phyloP scores from a whole-genome alignment of 23 tunicate genomes.

The Corella eumyota region DNA sequence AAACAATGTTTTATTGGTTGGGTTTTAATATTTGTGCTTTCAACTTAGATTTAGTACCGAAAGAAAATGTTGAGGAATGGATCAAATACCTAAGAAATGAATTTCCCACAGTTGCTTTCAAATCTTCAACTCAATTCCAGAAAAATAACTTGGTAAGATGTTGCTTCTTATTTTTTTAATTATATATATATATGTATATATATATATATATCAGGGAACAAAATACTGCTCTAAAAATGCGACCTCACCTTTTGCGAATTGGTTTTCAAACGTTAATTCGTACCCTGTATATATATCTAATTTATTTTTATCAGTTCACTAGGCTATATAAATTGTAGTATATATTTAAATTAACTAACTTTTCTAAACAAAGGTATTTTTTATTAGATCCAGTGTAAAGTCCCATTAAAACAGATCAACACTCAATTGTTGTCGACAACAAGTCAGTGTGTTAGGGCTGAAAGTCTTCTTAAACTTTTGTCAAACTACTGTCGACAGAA shows the following conservation, averaged over 20 bases:
- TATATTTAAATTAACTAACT: too few species aligned
- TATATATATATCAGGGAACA: too few species aligned
- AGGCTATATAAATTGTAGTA: too few species aligned
- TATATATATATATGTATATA: too few species aligned
- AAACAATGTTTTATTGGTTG: too few species aligned
- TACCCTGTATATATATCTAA: too few species aligned
- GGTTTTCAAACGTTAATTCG: too few species aligned
- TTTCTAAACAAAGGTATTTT: too few species aligned
- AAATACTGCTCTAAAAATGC: too few species aligned
- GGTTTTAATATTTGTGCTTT: background rate
- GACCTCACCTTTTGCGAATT: too few species aligned
- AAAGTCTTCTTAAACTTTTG: slow-evolving; percentile 57
- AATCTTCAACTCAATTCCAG: slow-evolving; percentile 87
- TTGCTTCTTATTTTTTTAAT: background rate
- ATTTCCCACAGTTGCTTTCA: slow-evolving; percentile 95
- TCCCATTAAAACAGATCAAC: slow-evolving; percentile 35
- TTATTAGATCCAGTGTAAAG: slow-evolving; percentile 65
- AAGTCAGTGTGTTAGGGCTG: slow-evolving; percentile 86
- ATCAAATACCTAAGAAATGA: slow-evolving; percentile 72
- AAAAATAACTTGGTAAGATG: slow-evolving; percentile 44
- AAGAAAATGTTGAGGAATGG: slow-evolving; percentile 91
- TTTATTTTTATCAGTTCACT: too few species aligned
- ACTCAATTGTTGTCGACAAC: slow-evolving; percentile 55
- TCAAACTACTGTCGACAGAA: slow-evolving; percentile 68
- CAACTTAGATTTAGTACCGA: slow-evolving; percentile 74